phyloP scores from a whole-genome alignment of 2,888 invertebrate species.

The Odontothrips loti region DNA sequence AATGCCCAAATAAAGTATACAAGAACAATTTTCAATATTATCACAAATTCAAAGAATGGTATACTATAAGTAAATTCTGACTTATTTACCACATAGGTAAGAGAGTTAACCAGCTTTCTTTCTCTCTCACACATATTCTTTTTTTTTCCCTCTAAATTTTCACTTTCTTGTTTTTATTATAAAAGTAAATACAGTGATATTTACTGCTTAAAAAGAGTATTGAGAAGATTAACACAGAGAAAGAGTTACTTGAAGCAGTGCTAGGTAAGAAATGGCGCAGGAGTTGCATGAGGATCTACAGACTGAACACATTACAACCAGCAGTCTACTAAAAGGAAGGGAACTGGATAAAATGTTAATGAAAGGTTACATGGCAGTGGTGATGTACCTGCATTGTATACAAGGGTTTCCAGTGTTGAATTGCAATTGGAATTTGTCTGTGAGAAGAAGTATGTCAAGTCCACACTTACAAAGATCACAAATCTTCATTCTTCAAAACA shows the following conservation, averaged over 20 bases:
- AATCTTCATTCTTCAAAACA: not conserved
- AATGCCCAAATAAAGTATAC: not conserved
- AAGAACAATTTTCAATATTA: not conserved
- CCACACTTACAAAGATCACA: not conserved
- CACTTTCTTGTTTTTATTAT: not conserved
- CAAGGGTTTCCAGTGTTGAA: not conserved
- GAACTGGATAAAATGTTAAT: slow-evolving; percentile 16
- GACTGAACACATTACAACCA: slow-evolving; percentile 21
- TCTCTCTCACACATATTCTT: not conserved
- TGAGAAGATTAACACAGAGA: slow-evolving; percentile 24
- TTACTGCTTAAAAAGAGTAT: slow-evolving; percentile 14
- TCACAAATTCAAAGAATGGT: slow-evolving; percentile 12
- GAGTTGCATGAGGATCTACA: slow-evolving; percentile 11
- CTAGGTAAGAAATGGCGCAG: slow-evolving; percentile 10
- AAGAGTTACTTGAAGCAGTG: slow-evolving; percentile 19
- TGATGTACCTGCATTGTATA: not conserved
- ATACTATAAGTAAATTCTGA: slow-evolving; percentile 16
- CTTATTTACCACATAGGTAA: slow-evolving; percentile 10
- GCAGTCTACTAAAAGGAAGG: slow-evolving; percentile 24
- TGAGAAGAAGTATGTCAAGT: not conserved
- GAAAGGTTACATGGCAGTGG: slow-evolving; percentile 17
- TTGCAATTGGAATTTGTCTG: not conserved
- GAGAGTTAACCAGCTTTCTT: not conserved
- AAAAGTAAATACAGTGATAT: slow-evolving; percentile 19
- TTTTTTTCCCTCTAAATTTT: not conserved